These are phyloP conservation scores for Silurus aristotelis DNA, from an alignment of 2,797 vertebrate genomes.

Conservation along the genomic window DNA sequence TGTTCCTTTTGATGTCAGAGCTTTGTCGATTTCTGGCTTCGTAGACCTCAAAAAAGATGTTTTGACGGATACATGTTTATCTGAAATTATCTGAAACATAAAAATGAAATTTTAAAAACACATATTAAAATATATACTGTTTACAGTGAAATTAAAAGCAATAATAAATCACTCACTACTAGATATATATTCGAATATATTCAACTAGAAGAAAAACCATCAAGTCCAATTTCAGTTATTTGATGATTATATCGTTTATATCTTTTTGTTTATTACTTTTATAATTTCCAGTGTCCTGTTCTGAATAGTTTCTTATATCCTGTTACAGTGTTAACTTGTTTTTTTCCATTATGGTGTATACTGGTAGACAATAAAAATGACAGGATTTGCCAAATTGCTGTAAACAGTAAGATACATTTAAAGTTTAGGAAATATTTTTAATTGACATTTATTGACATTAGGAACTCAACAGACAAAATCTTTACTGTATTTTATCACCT, in stretches of 20 bases:
- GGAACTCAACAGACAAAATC: too few species aligned
- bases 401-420: too few species aligned
- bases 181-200: background rate
- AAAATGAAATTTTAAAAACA: background rate
- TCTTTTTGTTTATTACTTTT: background rate
- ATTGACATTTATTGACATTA: too few species aligned
- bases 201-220: background rate
- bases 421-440: too few species aligned
- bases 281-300: background rate
- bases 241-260: background rate
- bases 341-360: too few species aligned
- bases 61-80: conserved; percentile 41
- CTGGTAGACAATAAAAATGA: too few species aligned
- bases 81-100: conserved; percentile 53
- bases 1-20: conserved; percentile 50
- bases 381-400: too few species aligned
- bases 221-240: background rate
- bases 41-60: conserved; percentile 2
- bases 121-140: background rate
- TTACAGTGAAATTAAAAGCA: background rate
- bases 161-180: background rate
- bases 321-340: too few species aligned
- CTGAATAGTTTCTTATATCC: background rate
- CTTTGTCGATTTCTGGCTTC: conserved; percentile 42
- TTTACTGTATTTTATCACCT: background rate